Percentiles rank a stretch among this genome's conserved stretches.
phyloP scores from a whole-genome alignment of 2,113 vertebrate species.

The Microtus montanus region DNA sequence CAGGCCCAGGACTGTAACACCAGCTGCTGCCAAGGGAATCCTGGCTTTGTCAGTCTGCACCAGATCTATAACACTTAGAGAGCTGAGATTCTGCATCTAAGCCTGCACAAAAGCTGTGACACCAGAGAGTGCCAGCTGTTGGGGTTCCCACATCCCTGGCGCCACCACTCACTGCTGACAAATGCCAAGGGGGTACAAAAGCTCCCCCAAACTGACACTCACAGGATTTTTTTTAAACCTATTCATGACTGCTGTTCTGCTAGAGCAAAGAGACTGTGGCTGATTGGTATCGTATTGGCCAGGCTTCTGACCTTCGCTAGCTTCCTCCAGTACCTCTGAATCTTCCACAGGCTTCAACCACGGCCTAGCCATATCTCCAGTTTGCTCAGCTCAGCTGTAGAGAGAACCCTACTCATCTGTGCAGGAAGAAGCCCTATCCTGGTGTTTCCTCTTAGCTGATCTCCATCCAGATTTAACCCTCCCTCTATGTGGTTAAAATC shows the following conservation, averaged over 20 bases:
- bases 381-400: not conserved
- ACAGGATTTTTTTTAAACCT: not conserved
- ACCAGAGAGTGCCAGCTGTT: not conserved
- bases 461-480: not conserved
- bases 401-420: not conserved
- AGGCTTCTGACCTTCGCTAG: no score
- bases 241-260: not conserved
- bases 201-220: not conserved
- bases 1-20: not conserved
- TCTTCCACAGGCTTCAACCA: not conserved
- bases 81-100: not conserved
- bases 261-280: not conserved
- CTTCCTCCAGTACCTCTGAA: not conserved
- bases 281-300: not conserved
- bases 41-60: no score
- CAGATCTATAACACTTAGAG: not conserved
- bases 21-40: not conserved
- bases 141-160: not conserved
- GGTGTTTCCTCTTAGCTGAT: not conserved
- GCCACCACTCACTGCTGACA: not conserved
- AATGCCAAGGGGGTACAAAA: not conserved
- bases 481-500: fast-evolving
- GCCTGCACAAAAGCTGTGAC: not conserved
- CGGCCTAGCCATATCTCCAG: not conserved
- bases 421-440: not conserved